A percentile compares a stretch with the other conserved stretches of the same genome.
Evolutionary conservation across 1,140 invertebrate species (phyloP).

Genomic region (Papilio polytes): DNA sequence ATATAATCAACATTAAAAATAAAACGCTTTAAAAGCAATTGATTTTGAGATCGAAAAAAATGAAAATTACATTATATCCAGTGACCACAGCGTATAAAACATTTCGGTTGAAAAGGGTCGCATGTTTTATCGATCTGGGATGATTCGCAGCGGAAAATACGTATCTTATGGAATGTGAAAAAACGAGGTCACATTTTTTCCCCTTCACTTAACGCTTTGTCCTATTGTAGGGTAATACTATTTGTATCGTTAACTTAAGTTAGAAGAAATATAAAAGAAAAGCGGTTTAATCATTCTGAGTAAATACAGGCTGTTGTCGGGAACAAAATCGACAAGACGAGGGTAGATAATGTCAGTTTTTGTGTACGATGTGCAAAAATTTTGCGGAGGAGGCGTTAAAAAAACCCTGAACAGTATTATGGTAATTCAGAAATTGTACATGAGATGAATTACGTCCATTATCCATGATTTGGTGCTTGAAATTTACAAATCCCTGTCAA

Average conservation of each 20-base stretch:
- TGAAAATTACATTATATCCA: not conserved
- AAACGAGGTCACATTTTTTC: constrained; percentile 14
- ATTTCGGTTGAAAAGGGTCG: not conserved
- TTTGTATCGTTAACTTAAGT: not conserved
- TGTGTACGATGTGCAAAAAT: not conserved
- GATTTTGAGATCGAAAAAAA: not conserved
- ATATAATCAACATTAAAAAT: too few species aligned
- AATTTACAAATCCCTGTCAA: too few species aligned
- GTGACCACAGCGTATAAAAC: not conserved
- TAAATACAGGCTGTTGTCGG: not conserved
- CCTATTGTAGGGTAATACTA: not conserved
- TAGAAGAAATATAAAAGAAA: not conserved
- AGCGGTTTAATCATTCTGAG: not conserved
- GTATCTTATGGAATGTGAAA: not conserved
- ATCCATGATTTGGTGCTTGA: too few species aligned
- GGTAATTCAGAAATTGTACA: too few species aligned
- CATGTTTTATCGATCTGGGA: constrained; percentile 4
- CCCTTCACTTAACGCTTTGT: not conserved
- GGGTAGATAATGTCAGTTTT: not conserved
- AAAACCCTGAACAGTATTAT: not conserved
- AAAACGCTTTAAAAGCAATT: not conserved
- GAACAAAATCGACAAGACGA: not conserved
- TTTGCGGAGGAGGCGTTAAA: not conserved
- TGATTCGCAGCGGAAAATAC: constrained; percentile 17
- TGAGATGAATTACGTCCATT: too few species aligned